These are phyloP conservation scores for Phorcus lineatus DNA, from an alignment of 2,888 invertebrate species.

Conservation along the genomic window DNA sequence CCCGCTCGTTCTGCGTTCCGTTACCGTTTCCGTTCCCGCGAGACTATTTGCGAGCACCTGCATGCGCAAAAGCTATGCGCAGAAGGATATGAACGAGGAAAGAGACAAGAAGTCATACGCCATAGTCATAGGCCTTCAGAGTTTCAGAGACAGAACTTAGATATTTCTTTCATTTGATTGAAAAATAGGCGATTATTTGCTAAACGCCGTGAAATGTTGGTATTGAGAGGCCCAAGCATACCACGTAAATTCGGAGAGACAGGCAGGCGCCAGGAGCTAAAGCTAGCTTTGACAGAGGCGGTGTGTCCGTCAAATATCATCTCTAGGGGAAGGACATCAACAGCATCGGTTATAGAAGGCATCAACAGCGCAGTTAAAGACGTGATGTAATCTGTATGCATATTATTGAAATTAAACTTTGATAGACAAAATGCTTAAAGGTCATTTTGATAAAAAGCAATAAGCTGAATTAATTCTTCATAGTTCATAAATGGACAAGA, in stretches of 20 bases:
- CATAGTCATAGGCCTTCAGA: not conserved
- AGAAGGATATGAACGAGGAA: not conserved
- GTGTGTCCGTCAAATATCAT: too few species aligned
- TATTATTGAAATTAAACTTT: too few species aligned
- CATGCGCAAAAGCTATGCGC: slow-evolving; percentile 24
- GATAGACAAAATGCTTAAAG: too few species aligned
- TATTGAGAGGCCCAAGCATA: not conserved
- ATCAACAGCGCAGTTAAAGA: too few species aligned
- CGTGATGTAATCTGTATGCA: too few species aligned
- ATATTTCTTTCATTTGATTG: not conserved
- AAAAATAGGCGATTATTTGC: slow-evolving; percentile 1
- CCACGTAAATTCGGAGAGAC: not conserved
- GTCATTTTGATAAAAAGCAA: too few species aligned
- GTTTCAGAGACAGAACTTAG: not conserved
- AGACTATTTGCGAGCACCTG: slow-evolving; percentile 25
- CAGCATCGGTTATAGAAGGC: too few species aligned
- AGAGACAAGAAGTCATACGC: not conserved
- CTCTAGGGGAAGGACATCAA: too few species aligned
- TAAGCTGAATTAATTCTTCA: too few species aligned
- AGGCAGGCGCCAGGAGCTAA: too few species aligned
- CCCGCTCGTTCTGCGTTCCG: slow-evolving; percentile 23
- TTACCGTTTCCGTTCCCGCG: slow-evolving; percentile 27
- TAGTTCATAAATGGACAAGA: too few species aligned
- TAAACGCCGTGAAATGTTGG: not conserved
- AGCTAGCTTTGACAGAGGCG: too few species aligned